These are phyloP conservation scores for Paradisaea rubra DNA, from an alignment of 2,113 vertebrate genomes.

Conservation along the genomic window DNA sequence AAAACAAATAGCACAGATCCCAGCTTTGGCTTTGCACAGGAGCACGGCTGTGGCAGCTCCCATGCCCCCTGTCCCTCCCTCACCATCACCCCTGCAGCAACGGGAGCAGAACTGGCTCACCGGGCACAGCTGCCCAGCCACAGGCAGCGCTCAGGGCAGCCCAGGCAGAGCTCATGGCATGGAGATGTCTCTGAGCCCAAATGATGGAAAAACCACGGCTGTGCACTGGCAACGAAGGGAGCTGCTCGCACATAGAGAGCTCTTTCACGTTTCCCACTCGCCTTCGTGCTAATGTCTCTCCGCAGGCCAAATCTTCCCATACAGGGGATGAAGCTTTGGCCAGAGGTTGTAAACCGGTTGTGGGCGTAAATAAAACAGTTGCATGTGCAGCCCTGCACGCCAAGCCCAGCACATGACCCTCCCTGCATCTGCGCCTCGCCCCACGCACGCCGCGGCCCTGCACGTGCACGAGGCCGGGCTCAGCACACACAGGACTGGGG, in stretches of 20 bases:
- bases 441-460: neutral
- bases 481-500: neutral
- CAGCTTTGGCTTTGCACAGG: neutral
- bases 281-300: neutral
- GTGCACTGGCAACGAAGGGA: neutral
- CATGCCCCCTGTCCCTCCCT: rapidly evolving
- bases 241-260: neutral
- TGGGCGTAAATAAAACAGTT: neutral
- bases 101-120: rapidly evolving
- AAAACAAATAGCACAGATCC: neutral
- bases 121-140: neutral
- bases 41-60: rapidly evolving
- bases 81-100: rapidly evolving
- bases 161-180: neutral
- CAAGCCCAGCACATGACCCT: neutral
- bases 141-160: neutral
- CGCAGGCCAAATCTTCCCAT: neutral
- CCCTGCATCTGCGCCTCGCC: neutral
- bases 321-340: neutral
- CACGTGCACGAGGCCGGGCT: neutral
- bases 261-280: neutral
- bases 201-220: neutral
- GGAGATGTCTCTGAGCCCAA: rapidly evolving
- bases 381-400: neutral
- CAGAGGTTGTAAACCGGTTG: neutral